Percentiles rank a stretch among this genome's conserved stretches.
Conservation (phyloP, 2,888 invertebrate species). For the Chouioia cunea region DNA sequence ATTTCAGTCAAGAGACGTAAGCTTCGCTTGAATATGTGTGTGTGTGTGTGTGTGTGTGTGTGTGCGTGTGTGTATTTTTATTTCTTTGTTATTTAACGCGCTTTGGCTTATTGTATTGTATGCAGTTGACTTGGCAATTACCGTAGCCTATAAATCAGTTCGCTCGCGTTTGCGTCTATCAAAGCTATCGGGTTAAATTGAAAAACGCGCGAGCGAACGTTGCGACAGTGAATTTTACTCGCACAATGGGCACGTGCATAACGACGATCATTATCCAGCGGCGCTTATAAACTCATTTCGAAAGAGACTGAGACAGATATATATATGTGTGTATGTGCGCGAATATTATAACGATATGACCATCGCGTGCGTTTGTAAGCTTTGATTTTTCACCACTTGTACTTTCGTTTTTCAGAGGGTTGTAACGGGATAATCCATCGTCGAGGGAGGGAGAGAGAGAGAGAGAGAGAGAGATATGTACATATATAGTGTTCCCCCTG, state of each 20-base stretch:
- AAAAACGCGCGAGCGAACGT: slow-evolving; percentile 22
- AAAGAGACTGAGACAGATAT: slow-evolving; percentile 1
- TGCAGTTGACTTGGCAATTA: slow-evolving; percentile 26
- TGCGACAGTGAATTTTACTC: background rate
- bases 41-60: too few species aligned
- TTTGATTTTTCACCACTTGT: background rate
- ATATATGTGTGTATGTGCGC: background rate
- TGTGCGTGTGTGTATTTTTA: too few species aligned
- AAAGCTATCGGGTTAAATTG: slow-evolving; percentile 31
- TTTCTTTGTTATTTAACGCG: background rate
- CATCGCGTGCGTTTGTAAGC: background rate
- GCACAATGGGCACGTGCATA: background rate
- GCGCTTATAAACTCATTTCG: slow-evolving; percentile 20
- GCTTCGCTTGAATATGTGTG: too few species aligned
- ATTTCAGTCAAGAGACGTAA: too few species aligned
- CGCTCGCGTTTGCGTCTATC: slow-evolving; percentile 19
- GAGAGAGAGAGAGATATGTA: too few species aligned
- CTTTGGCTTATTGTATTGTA: slow-evolving; percentile 3
- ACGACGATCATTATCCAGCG: slow-evolving; percentile 9
- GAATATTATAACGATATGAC: background rate
- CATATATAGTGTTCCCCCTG: too few species aligned
- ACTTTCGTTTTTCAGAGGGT: background rate
- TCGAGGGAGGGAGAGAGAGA: background rate
- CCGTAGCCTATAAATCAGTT: slow-evolving; percentile 27
- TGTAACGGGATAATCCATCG: slow-evolving; percentile 17